Percentiles rank a stretch among this genome's conserved stretches.
phyloP scores from a whole-genome alignment of 2,113 vertebrate genomes.

The Jacana jacana region DNA sequence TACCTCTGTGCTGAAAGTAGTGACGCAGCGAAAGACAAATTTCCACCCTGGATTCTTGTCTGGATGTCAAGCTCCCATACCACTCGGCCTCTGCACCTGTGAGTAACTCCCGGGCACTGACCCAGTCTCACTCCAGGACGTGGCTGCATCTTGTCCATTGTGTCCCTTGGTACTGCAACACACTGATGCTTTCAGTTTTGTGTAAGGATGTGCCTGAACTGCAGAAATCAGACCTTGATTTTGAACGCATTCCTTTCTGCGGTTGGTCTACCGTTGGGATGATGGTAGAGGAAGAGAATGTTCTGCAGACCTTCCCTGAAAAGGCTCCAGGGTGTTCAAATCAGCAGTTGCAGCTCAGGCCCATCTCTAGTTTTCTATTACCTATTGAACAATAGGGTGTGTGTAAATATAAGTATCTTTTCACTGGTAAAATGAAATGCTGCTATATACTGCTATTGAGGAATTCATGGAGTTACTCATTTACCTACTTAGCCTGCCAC shows the following conservation, averaged over 20 bases:
- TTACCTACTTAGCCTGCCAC: slow-evolving; percentile 17
- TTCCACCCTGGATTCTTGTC: background rate
- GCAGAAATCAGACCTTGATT: background rate
- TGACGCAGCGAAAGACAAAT: background rate
- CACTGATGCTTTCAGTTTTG: background rate
- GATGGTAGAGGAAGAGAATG: background rate
- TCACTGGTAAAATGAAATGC: slow-evolving; percentile 44
- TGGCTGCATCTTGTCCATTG: accelerated
- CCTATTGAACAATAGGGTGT: background rate
- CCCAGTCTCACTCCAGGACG: accelerated
- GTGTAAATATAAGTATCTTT: slow-evolving; percentile 44
- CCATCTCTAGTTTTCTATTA: slow-evolving; percentile 37
- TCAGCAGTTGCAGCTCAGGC: slow-evolving; percentile 30
- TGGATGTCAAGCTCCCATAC: background rate
- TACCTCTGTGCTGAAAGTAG: slow-evolving; percentile 28
- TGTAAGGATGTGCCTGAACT: slow-evolving; percentile 36
- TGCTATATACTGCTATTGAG: slow-evolving; percentile 49
- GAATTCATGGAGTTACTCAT: background rate
- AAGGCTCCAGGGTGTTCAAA: background rate
- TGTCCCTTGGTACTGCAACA: background rate
- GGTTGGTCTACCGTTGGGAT: background rate
- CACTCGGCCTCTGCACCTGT: background rate
- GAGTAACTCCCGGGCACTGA: background rate
- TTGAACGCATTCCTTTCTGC: background rate
- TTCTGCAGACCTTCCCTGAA: background rate